phyloP scores from a whole-genome alignment of 1,140 invertebrate genomes.

The Drosophila saltans region DNA sequence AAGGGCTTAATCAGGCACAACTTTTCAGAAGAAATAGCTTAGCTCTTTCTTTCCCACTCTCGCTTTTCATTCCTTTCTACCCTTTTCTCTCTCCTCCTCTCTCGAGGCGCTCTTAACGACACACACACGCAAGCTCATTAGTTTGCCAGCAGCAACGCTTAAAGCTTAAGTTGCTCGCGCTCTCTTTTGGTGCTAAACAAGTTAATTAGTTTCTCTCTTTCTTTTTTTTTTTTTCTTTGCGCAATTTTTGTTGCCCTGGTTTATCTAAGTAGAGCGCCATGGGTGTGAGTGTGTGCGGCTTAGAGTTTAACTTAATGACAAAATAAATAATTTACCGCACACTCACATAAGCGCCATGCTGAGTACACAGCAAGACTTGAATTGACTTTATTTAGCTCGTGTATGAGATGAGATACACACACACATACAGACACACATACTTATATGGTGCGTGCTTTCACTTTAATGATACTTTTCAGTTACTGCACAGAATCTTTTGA shows the following conservation, averaged over 20 bases:
- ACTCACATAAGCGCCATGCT: slow-evolving; percentile 30
- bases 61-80: not conserved
- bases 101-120: slow-evolving; percentile 31
- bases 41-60: not conserved
- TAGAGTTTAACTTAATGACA: slow-evolving; percentile 76
- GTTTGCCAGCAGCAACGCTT: slow-evolving; percentile 57
- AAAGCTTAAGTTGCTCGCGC: slow-evolving; percentile 50
- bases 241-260: slow-evolving; percentile 44
- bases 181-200: slow-evolving; percentile 73
- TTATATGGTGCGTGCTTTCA: slow-evolving; percentile 28
- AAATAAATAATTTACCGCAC: slow-evolving; percentile 77
- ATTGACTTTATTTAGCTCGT: slow-evolving; percentile 69
- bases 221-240: slow-evolving; percentile 44
- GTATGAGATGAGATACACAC: slow-evolving; percentile 7
- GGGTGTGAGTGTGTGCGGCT: slow-evolving; percentile 32
- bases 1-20: slow-evolving; percentile 59
- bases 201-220: slow-evolving; percentile 77
- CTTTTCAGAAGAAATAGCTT: slow-evolving; percentile 51
- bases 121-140: slow-evolving; percentile 52
- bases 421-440: slow-evolving; percentile 13
- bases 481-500: slow-evolving; percentile 11
- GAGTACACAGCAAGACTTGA: slow-evolving; percentile 44
- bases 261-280: slow-evolving; percentile 14
- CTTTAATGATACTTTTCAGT: slow-evolving; percentile 68
- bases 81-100: slow-evolving; percentile 3